Base-by-base conservation (phyloP, 2,888 invertebrate genomes). In the Mimachlamys varia region DNA sequence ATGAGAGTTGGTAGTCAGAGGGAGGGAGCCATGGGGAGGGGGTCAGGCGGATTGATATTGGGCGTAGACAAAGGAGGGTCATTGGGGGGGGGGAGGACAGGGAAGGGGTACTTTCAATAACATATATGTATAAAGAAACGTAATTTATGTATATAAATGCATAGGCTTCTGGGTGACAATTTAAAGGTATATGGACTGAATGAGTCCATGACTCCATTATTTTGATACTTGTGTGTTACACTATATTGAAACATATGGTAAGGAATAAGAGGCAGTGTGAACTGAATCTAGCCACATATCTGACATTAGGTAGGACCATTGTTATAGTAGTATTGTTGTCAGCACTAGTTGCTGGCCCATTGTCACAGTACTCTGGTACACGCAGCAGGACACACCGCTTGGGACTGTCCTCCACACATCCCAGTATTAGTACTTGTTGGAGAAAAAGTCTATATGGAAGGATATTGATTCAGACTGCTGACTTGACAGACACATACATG, bases 221-320 rank as follows among this genome's bases (percentile, higher is more conserved):
- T 58, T 58, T 58, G n/a, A 22, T 58, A 58, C 58, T 5, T 53
- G 53, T 53, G 13, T 17, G 17, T 17, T 53, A 53, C 19, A 53
- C 2, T 13, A 19, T 53, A 53, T 53, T 2, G 76, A 76, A 27
- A 33, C 76, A 76, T 76, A 76, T 76, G 76, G 76, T 76, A 33
- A 33, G 76, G 76, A 76, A 76, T 76, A 33, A 33, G 27, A 33
- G 76, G 27, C 76, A 13, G 76, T 76, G 76, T 76, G 27, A 76
- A 76, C 76, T 76, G 33, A 76, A 76, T 76, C 76, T 76, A 33
- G 27, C 33, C 76, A 76, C 76, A 33, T 22, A 76, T 76, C 76
- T 22, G 33, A 53, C 53, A 53, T 53, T 53, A 12, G 53, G 53
- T 53, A 19, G 53, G 53, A 76, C 33, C 22, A 76, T 76, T 76